Percentiles rank a stretch among this genome's conserved stretches.
Conservation (phyloP, 2,797 vertebrate genomes). For the Ctenochaetus hawaiiensis region DNA sequence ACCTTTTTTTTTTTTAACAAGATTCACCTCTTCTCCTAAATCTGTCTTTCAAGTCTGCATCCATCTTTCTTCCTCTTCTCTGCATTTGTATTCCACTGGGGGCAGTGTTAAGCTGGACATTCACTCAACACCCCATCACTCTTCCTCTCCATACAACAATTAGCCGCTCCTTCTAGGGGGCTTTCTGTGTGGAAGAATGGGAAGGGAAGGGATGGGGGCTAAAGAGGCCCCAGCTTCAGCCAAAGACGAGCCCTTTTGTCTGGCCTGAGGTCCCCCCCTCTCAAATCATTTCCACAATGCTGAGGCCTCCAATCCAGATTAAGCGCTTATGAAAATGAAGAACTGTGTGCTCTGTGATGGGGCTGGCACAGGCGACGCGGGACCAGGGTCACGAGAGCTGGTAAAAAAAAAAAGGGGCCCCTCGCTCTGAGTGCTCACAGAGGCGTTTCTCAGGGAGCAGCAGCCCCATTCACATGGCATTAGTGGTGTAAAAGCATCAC, state of each 20-base stretch:
- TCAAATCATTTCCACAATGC: conserved; percentile 69
- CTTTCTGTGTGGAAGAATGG: conserved; percentile 37
- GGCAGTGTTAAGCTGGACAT: conserved; percentile 43
- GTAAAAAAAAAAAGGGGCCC: conserved; percentile 47
- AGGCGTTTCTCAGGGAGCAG: conserved; percentile 66
- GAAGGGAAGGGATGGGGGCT: conserved; percentile 30
- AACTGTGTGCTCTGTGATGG: conserved; percentile 48
- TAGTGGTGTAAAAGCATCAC: conserved; percentile 73
- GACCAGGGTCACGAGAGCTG: conserved; percentile 59
- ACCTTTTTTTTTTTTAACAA: conserved; percentile 16
- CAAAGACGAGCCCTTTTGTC: conserved; percentile 59
- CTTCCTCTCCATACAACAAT: conserved; percentile 59
- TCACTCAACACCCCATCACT: conserved; percentile 42
- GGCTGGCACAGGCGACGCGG: conserved; percentile 31
- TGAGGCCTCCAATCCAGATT: conserved; percentile 74
- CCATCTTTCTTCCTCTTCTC: conserved; percentile 21
- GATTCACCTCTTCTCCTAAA: background rate
- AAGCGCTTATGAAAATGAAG: conserved; percentile 71
- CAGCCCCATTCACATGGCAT: conserved; percentile 72
- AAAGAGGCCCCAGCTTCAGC: conserved; percentile 31
- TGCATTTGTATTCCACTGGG: conserved; percentile 47
- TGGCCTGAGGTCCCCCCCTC: conserved; percentile 39
- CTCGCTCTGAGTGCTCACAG: conserved; percentile 56
- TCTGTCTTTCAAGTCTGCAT: conserved; percentile 22
- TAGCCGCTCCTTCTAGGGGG: conserved; percentile 50